Percentiles rank a stretch among this genome's conserved stretches.
These are phyloP conservation scores for Tenodera sinensis DNA, from an alignment of 2,888 invertebrate genomes.

Conservation along the genomic window DNA sequence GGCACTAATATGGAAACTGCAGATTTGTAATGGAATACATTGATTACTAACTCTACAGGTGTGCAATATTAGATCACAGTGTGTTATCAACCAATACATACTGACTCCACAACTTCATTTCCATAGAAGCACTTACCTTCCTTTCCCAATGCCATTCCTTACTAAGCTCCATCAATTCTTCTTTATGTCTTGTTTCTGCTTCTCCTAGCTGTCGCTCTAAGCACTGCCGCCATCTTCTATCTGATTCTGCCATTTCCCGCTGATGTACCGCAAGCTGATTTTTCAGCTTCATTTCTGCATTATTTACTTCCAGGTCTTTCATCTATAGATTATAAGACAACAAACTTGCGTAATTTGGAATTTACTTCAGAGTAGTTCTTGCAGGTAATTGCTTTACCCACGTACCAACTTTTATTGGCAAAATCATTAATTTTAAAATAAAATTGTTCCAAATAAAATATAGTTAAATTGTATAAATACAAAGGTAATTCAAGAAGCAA, in stretches of 20 bases:
- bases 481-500: no score
- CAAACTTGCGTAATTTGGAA: background rate
- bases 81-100: no score
- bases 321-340: background rate
- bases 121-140: slow-evolving; percentile 37
- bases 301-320: slow-evolving; percentile 12
- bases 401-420: background rate
- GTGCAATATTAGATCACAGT: no score
- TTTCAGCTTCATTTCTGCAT: slow-evolving; percentile 7
- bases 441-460: no score
- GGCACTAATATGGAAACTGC: no score
- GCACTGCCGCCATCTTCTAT: slow-evolving; percentile 19
- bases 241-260: slow-evolving; percentile 10
- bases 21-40: no score
- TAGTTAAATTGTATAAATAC: no score
- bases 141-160: slow-evolving; percentile 46
- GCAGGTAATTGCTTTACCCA: background rate
- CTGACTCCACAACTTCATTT: background rate
- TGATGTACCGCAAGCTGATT: slow-evolving; percentile 1
- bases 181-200: slow-evolving; percentile 29
- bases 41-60: no score
- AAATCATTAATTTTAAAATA: no score
- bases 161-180: slow-evolving; percentile 43
- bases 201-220: slow-evolving; percentile 16
- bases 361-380: background rate